phyloP scores from a whole-genome alignment of 2,888 invertebrate species.

The Phania funesta region DNA sequence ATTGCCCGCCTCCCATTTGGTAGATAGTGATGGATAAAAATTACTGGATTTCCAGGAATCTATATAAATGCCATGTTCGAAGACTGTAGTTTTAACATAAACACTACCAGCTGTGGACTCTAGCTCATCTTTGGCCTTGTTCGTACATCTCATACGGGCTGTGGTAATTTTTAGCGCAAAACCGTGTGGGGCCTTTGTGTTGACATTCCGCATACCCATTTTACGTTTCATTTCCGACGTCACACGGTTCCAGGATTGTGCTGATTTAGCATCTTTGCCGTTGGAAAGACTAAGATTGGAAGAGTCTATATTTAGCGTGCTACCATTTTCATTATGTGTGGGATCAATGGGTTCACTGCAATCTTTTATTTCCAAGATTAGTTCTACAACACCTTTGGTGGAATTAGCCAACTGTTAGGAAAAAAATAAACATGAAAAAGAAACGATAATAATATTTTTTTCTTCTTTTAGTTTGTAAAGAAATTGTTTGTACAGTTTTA shows the following conservation, averaged over 20 bases:
- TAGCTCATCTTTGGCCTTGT: slow-evolving; percentile 80
- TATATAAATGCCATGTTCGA: slow-evolving; percentile 84
- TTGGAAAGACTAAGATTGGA: slow-evolving; percentile 32
- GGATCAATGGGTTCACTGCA: slow-evolving; percentile 66
- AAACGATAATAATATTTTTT: background rate
- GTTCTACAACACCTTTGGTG: slow-evolving; percentile 78
- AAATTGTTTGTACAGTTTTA: background rate
- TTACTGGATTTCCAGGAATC: slow-evolving; percentile 87
- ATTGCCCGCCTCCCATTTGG: slow-evolving; percentile 83
- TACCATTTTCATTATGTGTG: slow-evolving; percentile 20
- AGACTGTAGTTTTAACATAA: slow-evolving; percentile 88
- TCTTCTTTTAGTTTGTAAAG: background rate
- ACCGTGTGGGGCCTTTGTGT: slow-evolving; percentile 68
- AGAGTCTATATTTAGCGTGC: slow-evolving; percentile 11
- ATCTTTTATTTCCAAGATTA: slow-evolving; percentile 78
- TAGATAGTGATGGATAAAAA: slow-evolving; percentile 88
- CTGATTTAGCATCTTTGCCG: slow-evolving; percentile 37
- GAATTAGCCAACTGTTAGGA: slow-evolving; percentile 73
- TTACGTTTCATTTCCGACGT: slow-evolving; percentile 77
- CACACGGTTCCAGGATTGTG: slow-evolving; percentile 70
- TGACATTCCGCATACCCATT: slow-evolving; percentile 74
- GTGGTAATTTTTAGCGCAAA: slow-evolving; percentile 76
- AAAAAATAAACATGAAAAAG: slow-evolving; percentile 28
- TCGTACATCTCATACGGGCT: slow-evolving; percentile 79
- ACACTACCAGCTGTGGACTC: slow-evolving; percentile 82